Percentiles rank a stretch among this genome's conserved stretches.
These are phyloP conservation scores for Embidobia sp. DNA, from an alignment of 2,888 invertebrate species.

Conservation along the genomic window DNA sequence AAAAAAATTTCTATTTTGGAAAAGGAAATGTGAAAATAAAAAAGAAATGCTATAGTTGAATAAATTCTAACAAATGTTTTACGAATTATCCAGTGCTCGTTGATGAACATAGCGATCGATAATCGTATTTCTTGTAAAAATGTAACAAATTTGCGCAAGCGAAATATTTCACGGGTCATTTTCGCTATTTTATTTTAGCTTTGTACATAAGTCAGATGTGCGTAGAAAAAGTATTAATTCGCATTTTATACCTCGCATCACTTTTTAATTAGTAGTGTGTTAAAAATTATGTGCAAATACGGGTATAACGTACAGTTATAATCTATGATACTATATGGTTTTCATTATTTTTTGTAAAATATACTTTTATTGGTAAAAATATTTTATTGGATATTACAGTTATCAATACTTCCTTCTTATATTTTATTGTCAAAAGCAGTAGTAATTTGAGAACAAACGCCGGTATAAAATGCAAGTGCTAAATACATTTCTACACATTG, in stretches of 20 bases:
- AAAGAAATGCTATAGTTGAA: conserved; percentile 57
- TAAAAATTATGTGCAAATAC: too few species aligned
- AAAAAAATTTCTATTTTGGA: conserved; percentile 64
- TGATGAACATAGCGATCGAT: conserved; percentile 63
- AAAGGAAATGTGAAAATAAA: conserved; percentile 44
- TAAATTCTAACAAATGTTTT: conserved; percentile 61
- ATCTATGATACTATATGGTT: too few species aligned
- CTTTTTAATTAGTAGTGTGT: too few species aligned
- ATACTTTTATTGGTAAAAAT: too few species aligned
- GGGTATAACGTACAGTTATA: too few species aligned
- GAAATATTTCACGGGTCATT: conserved; percentile 56
- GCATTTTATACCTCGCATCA: conserved; percentile 43
- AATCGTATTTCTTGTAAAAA: conserved; percentile 66
- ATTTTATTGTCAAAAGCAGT: too few species aligned
- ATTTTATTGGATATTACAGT: too few species aligned
- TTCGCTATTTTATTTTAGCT: conserved; percentile 59
- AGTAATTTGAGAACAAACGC: too few species aligned
- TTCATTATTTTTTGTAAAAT: too few species aligned
- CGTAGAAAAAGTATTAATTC: conserved; percentile 25
- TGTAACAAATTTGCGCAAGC: conserved; percentile 62
- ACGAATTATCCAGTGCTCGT: conserved; percentile 62
- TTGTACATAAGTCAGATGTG: conserved; percentile 61
- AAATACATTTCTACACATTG: conserved; percentile 45
- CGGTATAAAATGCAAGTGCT: conserved; percentile 39
- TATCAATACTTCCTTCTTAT: too few species aligned